phyloP scores from a whole-genome alignment of 2,113 vertebrate species.

The Accipiter cooperii region DNA sequence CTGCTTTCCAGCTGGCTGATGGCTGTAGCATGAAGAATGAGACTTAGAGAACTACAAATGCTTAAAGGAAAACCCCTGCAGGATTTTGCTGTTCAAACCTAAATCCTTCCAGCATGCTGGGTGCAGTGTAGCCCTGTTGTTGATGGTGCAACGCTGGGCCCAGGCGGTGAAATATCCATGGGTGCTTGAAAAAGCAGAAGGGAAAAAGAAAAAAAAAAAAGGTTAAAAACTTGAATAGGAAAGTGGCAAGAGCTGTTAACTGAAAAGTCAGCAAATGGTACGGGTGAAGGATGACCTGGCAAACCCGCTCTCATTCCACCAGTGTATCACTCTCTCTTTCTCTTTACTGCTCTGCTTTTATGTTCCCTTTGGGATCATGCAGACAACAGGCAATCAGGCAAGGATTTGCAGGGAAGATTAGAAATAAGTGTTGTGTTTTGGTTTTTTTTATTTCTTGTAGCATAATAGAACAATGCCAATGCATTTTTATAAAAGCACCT shows the following conservation, averaged over 20 bases:
- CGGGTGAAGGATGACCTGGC: not conserved
- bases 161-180: not conserved
- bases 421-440: not conserved
- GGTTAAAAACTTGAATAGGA: not conserved
- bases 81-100: not conserved
- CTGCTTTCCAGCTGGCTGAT: not conserved
- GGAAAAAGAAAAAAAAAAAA: not conserved
- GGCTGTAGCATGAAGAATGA: not conserved
- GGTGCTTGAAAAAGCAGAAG: not conserved
- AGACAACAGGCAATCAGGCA: not conserved
- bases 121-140: not conserved
- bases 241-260: not conserved
- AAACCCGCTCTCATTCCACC: not conserved
- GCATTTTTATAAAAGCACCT: not conserved
- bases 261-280: not conserved
- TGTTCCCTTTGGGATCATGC: not conserved
- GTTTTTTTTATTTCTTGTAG: not conserved
- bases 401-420: not conserved
- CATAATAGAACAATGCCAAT: not conserved
- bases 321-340: not conserved
- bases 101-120: not conserved
- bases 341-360: not conserved
- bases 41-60: not conserved
- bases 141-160: rapidly evolving
- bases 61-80: not conserved